A percentile compares a stretch with the other conserved stretches of the same genome.
These are phyloP conservation scores for Phyllostomus discolor DNA, from an alignment of 2,113 vertebrate genomes.

Conservation along the genomic window DNA sequence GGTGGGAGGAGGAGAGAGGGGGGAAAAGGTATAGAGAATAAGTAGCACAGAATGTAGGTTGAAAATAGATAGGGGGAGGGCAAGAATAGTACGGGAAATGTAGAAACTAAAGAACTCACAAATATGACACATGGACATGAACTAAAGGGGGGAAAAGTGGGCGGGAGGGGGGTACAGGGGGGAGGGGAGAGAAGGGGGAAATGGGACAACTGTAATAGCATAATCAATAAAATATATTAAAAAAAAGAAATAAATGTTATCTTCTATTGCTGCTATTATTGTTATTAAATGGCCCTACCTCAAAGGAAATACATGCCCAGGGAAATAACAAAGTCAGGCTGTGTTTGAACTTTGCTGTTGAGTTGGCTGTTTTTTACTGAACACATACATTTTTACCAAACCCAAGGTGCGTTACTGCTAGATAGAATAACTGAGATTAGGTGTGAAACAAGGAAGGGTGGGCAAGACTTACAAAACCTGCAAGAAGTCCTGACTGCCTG, in stretches of 20 bases:
- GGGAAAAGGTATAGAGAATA: too few relatives aligned
- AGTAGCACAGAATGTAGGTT: too few relatives aligned
- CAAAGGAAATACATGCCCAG: background rate
- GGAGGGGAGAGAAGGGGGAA: too few relatives aligned
- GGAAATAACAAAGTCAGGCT: background rate
- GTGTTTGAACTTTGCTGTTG: background rate
- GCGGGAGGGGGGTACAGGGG: too few relatives aligned
- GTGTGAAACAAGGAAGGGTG: background rate
- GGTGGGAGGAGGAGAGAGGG: too few relatives aligned
- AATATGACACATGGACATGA: too few relatives aligned
- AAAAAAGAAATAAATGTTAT: constrained; percentile 11
- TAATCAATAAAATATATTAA: too few relatives aligned
- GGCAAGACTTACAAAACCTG: background rate
- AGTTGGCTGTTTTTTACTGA: background rate
- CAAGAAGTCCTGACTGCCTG: background rate
- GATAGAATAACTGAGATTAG: background rate
- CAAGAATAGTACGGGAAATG: too few relatives aligned
- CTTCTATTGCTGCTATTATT: background rate
- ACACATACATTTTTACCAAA: background rate
- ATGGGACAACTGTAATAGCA: too few relatives aligned
- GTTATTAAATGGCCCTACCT: background rate
- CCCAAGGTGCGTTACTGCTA: background rate
- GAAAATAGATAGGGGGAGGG: too few relatives aligned
- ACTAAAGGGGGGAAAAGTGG: too few relatives aligned
- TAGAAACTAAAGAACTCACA: too few relatives aligned